These are phyloP conservation scores for Hippocampus abdominalis DNA, from an alignment of 2,113 vertebrate species.

Conservation along the genomic window DNA sequence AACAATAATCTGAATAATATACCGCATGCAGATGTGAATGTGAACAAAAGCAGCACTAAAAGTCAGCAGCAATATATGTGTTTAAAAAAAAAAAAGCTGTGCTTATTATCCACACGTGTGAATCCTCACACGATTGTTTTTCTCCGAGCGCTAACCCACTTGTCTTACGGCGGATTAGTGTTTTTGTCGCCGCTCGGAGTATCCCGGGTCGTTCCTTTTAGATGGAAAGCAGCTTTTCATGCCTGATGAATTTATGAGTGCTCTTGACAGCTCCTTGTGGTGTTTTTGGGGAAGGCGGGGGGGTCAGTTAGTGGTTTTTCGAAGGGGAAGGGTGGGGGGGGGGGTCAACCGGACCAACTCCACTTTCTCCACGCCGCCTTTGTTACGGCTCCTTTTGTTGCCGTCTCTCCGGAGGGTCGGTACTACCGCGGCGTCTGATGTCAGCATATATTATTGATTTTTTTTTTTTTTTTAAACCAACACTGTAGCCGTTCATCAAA, in stretches of 20 bases:
- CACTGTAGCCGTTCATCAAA: conserved; percentile 51
- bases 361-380: conserved; percentile 20
- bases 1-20: background rate
- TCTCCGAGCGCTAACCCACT: conserved; percentile 38
- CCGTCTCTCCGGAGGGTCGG: conserved; percentile 16
- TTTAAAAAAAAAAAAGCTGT: background rate
- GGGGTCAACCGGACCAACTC: conserved; percentile 14
- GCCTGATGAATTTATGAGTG: conserved; percentile 75
- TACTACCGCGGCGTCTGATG: conserved; percentile 45
- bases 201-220: conserved; percentile 61
- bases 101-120: conserved; percentile 66
- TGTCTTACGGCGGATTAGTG: conserved; percentile 63
- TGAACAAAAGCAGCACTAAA: background rate
- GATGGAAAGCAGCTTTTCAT: conserved; percentile 73
- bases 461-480: conserved; percentile 44
- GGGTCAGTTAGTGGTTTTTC: background rate
- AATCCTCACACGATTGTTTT: conserved; percentile 37
- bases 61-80: background rate
- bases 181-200: conserved; percentile 57
- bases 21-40: background rate
- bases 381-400: conserved; percentile 25
- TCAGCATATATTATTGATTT: conserved; percentile 61
- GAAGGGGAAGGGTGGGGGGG: background rate
- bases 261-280: conserved; percentile 61
- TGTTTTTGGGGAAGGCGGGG: background rate